Evolutionary conservation across 2,888 invertebrate genomes (phyloP), one percentile per base, ranked within the genome.

Genomic region (Eueremaeus valkanovi): DNA sequence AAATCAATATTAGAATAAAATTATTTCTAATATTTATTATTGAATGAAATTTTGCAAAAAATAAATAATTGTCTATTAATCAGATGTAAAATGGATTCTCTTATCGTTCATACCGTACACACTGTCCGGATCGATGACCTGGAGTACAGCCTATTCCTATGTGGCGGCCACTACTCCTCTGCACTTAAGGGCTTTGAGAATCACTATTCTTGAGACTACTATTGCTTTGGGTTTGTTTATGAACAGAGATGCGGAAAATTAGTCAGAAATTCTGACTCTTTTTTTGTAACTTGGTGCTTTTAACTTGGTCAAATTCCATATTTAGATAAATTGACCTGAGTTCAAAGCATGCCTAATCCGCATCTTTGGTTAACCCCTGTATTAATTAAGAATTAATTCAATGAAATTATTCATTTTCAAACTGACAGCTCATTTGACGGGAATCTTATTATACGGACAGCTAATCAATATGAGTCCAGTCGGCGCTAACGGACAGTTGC

Each of bases 111-210:
- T 63, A 18, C 63, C 63, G 5, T 63, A 63, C 33, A 63, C 18
- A 13, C 33, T 63, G 33, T 63, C 63, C 13, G 63, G 63, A 3
- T 29, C 63, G 1, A 63, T 63, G 63, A 63, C 63, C 16, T 63
- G 63, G 63, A 31, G 31, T 18, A 63, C 63, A 31, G 31, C 63
- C 8, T 63, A 63, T 31, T 63, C 63, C 9, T 63, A 63, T 31
- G 33, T 63, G 16, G 63, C 31, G 63, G 63, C 63, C 33, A 63
- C 63, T 18, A 63, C 63, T 13, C 63, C 63, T 6, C 3, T 33
- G 31, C 11, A 63, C 18, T 63, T 33, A 8, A 29, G 18, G n/a
- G n/a, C 63, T 6, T 13, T 63, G 13, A 5, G 63, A 31, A 33
- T 63, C 11, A 31, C 18, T 5, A 33, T 63, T 16, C 18, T 63